Conservation (phyloP, 2,113 vertebrate genomes). For the Sclerurus mexicanus region DNA sequence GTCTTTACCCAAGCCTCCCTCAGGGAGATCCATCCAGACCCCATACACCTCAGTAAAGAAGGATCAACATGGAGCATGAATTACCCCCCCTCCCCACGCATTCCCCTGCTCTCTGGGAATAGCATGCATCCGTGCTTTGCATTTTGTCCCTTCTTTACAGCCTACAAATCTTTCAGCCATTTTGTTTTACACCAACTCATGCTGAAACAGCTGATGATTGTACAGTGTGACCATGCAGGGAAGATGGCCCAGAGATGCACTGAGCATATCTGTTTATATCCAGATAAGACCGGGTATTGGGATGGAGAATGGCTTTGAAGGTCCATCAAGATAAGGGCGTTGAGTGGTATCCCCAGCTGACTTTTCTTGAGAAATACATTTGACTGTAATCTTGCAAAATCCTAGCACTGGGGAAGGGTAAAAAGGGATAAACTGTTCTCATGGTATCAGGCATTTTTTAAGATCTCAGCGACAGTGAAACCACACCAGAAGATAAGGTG, state of each 20-base stretch:
- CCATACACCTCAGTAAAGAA: not conserved
- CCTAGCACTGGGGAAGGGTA: not conserved
- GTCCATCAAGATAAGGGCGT: not conserved
- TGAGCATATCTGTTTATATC: not conserved
- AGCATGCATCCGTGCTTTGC: not conserved
- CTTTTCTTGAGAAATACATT: constrained; percentile 28
- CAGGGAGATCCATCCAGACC: not conserved
- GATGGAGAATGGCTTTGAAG: not conserved
- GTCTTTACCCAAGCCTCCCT: not conserved
- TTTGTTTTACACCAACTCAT: not conserved
- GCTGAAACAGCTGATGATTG: not conserved
- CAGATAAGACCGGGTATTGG: not conserved
- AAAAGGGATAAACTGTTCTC: constrained; percentile 38
- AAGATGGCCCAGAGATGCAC: not conserved
- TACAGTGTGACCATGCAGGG: not conserved
- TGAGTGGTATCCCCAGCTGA: not conserved
- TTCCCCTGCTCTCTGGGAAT: not conserved
- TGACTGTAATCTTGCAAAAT: not conserved
- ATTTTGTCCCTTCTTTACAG: not conserved
- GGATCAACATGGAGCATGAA: not conserved
- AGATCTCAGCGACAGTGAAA: not conserved
- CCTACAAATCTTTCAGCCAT: not conserved
- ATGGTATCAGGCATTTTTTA: not conserved
- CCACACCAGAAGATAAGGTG: not conserved
- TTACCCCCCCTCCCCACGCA: rapidly evolving